Percentiles rank a stretch among this genome's conserved stretches.
These are phyloP conservation scores for Nannoperca obscura DNA, from an alignment of 2,797 vertebrate genomes.

Conservation along the genomic window DNA sequence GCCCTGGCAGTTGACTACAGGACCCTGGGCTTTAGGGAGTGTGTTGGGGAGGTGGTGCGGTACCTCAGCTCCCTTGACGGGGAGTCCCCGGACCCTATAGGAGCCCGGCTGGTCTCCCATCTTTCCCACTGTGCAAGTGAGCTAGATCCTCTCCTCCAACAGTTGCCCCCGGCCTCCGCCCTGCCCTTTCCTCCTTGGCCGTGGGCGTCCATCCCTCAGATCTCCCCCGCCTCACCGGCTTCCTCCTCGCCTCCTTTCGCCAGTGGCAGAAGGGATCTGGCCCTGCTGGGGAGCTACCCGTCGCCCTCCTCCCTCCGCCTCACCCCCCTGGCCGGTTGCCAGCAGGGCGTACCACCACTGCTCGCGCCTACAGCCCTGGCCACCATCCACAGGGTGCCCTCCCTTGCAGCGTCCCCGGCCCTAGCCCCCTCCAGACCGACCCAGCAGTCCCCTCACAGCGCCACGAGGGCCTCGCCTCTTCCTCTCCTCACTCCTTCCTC, in stretches of 20 bases:
- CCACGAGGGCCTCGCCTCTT: slow-evolving; percentile 71
- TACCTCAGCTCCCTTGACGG: slow-evolving; percentile 92
- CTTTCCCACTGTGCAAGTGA: slow-evolving; percentile 93
- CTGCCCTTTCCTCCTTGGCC: slow-evolving; percentile 90
- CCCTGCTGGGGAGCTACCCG: slow-evolving; percentile 86
- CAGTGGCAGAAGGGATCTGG: slow-evolving; percentile 82
- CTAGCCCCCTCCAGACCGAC: slow-evolving; percentile 76
- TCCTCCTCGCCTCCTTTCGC: slow-evolving; percentile 79
- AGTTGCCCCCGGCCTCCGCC: slow-evolving; percentile 80
- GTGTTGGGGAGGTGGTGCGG: slow-evolving; percentile 93
- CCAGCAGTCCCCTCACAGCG: slow-evolving; percentile 80
- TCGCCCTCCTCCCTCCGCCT: slow-evolving; percentile 81
- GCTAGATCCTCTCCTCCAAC: slow-evolving; percentile 89
- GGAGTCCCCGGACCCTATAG: slow-evolving; percentile 89
- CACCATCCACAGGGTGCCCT: slow-evolving; percentile 79
- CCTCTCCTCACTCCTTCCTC: slow-evolving; percentile 69
- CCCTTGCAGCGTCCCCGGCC: slow-evolving; percentile 68
- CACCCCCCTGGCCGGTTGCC: slow-evolving; percentile 81
- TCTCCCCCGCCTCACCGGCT: slow-evolving; percentile 68
- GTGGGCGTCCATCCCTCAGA: slow-evolving; percentile 90
- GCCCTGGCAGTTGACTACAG: slow-evolving; percentile 94
- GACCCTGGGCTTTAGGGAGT: slow-evolving; percentile 94
- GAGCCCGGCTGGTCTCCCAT: slow-evolving; percentile 94
- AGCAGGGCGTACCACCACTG: slow-evolving; percentile 76
- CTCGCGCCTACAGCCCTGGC: slow-evolving; percentile 78